Base-by-base conservation (phyloP, 1,140 invertebrate genomes). In the Papilio aristodemus region DNA sequence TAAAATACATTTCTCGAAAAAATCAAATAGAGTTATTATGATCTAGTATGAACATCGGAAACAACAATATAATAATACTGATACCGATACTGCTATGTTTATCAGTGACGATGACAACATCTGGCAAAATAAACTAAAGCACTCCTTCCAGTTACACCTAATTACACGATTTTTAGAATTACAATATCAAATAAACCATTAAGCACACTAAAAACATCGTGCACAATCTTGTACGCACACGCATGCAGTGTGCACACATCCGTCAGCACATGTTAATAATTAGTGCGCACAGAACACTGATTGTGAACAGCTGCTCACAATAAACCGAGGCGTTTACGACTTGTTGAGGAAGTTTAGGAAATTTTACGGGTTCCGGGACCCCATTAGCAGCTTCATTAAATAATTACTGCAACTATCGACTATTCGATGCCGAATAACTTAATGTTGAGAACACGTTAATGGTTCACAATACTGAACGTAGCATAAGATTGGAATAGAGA, bases 351-450 rank as follows among this genome's bases (percentile, higher is more conserved):
- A 58, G 25, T 58, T 58, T 57, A 27, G 25, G 50, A 59, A 27
- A 59, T 59, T 36, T 59, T 36, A 59, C 57, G 27, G 25, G 57
- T 36, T 17, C 57, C 50, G 50, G 14, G 27, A 59, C 10, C 57
- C 27, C 57, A 59, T 59, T 59, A 59, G 57, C 57, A 59, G 57
- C 25, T 36, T 27, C 25, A 59, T 59, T 59, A 59, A 59, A 59
- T 36, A 36, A 36, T 14, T 36, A 32, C 27, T 36, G 22, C n/a
- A 36, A 59, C 57, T 27, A 36, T 36, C 27, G n/a, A 36, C 27
- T 59, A 36, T 9, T 32, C 36, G 6, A 27, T 14, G n/a, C 7
- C n/a, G 27, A 59, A 22, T 54, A 50, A 32, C 25, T 13, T 36
- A 14, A 59, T 36, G 6, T 59, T 36, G 2, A 59, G 10, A 41